Conservation (phyloP, 2,113 vertebrate genomes). For the Herpailurus yagouaroundi region DNA sequence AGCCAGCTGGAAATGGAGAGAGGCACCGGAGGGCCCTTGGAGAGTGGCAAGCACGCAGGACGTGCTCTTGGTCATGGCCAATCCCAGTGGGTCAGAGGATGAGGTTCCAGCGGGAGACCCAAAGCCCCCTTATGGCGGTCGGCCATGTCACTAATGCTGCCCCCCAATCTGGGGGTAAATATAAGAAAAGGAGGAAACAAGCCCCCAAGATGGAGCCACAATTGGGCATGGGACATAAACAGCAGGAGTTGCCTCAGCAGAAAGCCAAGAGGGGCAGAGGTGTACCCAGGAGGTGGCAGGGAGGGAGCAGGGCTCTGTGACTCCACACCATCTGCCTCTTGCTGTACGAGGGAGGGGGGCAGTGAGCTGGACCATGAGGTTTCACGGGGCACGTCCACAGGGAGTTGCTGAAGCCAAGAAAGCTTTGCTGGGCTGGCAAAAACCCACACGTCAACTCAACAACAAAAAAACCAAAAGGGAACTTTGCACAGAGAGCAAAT, state of each 20-base stretch:
- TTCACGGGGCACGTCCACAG: background rate
- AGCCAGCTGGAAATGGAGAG: background rate
- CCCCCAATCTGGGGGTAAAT: background rate
- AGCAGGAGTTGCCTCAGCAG: background rate
- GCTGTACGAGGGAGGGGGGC: background rate
- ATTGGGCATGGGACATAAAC: background rate
- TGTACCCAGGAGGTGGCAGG: fast-evolving
- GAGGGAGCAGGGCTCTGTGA: background rate
- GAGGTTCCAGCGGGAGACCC: background rate
- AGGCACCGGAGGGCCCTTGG: fast-evolving
- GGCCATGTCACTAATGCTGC: fast-evolving
- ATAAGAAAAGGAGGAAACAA: background rate
- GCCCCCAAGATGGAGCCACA: background rate
- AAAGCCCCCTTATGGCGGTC: background rate
- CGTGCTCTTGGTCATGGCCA: background rate
- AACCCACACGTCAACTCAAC: background rate
- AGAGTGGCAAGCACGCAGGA: too few relatives aligned
- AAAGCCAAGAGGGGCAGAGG: background rate
- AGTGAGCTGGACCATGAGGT: background rate
- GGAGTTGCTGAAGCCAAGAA: constrained; percentile 17
- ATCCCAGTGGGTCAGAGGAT: background rate
- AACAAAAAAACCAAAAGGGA: background rate
- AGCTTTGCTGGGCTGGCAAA: constrained; percentile 48
- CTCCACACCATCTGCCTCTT: background rate
- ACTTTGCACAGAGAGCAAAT: background rate